Conservation (phyloP, 2,113 vertebrate genomes). For the Lepus timidus region DNA sequence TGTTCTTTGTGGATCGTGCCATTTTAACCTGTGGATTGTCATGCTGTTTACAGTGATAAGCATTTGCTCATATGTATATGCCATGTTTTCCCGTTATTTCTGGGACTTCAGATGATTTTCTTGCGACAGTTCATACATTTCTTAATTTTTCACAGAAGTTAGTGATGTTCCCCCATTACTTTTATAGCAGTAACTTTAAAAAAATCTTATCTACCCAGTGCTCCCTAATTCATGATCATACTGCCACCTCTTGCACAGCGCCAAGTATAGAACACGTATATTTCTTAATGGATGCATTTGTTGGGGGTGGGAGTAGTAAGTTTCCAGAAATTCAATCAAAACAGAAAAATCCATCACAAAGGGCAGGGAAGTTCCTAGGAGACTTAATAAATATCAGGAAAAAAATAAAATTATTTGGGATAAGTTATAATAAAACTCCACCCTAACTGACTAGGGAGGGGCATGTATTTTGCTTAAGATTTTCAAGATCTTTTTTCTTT, state of each 20-base stretch:
- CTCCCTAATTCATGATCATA: neutral
- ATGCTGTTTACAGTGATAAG: neutral
- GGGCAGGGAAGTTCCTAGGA: neutral
- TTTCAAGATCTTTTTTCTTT: neutral
- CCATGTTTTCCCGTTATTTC: neutral
- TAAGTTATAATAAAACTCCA: neutral
- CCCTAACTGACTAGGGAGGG: neutral
- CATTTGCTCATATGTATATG: neutral
- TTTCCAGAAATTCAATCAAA: constrained; percentile 31
- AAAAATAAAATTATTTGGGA: neutral
- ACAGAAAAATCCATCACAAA: neutral
- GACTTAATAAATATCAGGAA: neutral
- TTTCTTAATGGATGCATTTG: neutral
- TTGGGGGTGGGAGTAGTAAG: neutral
- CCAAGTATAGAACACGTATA: neutral
- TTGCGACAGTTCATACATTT: neutral
- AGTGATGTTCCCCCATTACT: neutral
- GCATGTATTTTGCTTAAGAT: neutral
- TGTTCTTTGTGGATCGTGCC: neutral
- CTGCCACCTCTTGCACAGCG: neutral
- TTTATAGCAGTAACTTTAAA: neutral
- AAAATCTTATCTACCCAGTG: neutral
- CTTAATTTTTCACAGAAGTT: neutral
- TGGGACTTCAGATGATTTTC: neutral
- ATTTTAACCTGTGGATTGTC: constrained; percentile 5